A percentile compares a stretch with the other conserved stretches of the same genome.
Evolutionary conservation across 2,797 vertebrate genomes (phyloP).

Genomic region (Coendou prehensilis): DNA sequence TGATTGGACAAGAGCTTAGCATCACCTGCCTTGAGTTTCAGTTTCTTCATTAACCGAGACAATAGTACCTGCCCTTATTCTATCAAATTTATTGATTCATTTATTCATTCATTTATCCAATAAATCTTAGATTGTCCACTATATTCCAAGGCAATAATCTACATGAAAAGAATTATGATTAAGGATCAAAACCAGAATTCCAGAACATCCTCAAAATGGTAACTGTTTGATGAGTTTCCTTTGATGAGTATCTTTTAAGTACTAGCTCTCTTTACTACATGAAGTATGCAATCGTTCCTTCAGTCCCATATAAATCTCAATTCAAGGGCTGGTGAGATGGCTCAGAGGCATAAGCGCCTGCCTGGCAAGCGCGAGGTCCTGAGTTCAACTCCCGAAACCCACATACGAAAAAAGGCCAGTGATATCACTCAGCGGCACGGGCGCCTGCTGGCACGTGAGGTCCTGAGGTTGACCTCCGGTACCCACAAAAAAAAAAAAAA

Average conservation of each 20-base stretch:
- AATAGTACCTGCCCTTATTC: neutral
- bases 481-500: neutral
- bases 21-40: neutral
- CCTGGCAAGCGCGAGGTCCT: no score
- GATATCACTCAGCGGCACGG: no score
- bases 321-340: neutral
- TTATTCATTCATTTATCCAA: neutral
- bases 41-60: neutral
- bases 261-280: neutral
- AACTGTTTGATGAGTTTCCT: neutral
- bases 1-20: neutral
- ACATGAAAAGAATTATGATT: neutral
- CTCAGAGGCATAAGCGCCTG: no score
- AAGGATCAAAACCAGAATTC: neutral
- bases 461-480: no score
- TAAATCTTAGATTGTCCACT: neutral
- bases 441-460: no score
- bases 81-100: neutral
- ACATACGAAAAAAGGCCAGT: no score
- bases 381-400: no score
- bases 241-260: constrained; percentile 22
- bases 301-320: neutral
- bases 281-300: neutral
- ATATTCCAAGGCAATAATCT: neutral
- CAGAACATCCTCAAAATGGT: neutral